These are phyloP conservation scores for Deilephila elpenor DNA, from an alignment of 2,888 invertebrate species.

Conservation along the genomic window DNA sequence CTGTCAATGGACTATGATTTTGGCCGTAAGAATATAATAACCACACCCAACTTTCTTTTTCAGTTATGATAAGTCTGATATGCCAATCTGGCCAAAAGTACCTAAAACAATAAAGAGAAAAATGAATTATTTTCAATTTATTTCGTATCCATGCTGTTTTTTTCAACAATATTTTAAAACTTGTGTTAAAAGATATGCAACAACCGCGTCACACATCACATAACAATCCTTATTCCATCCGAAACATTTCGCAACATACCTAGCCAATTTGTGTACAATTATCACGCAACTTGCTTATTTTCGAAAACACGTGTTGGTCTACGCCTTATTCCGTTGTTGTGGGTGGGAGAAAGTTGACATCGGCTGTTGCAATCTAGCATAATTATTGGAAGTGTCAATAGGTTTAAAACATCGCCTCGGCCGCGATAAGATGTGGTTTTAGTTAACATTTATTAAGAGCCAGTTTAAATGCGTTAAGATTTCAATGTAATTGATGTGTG, in stretches of 20 bases:
- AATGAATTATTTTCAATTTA: too few relatives aligned
- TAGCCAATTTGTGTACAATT: constrained; percentile 25
- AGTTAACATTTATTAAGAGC: constrained; percentile 4
- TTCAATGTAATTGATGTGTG: background rate
- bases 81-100: too few relatives aligned
- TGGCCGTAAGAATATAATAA: too few relatives aligned
- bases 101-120: too few relatives aligned
- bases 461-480: background rate
- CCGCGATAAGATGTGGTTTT: constrained; percentile 15
- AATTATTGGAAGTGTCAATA: constrained; percentile 21
- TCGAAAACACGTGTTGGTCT: constrained; percentile 22
- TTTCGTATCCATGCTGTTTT: too few relatives aligned
- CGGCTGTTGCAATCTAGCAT: constrained; percentile 19
- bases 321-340: background rate
- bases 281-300: constrained; percentile 23
- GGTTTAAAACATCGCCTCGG: constrained; percentile 7
- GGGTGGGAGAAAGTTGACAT: constrained; percentile 26
- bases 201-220: background rate
- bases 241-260: background rate
- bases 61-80: too few relatives aligned
- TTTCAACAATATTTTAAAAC: too few relatives aligned
- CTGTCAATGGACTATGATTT: too few relatives aligned
- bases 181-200: background rate
- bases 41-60: too few relatives aligned
- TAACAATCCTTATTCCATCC: constrained; percentile 2